Evolutionary conservation across 2,888 invertebrate genomes (phyloP), one percentile per base, ranked within the genome.

Genomic region (Noctua fimbriata): DNA sequence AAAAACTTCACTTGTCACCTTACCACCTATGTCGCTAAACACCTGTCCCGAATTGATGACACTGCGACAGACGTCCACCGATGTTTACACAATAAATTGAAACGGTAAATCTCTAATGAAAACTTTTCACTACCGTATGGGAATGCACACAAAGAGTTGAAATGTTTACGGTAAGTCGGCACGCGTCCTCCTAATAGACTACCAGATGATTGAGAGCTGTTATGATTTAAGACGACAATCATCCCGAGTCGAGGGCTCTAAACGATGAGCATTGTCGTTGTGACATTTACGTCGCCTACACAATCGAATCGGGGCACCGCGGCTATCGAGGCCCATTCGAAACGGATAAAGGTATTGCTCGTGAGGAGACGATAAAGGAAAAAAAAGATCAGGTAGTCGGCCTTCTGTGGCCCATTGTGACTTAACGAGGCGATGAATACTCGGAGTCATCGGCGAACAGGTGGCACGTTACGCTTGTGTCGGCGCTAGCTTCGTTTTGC

Each of bases 351-450:
- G 86, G 88, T 87, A 82, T 88, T 86, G 82, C 85, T 81, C 79
- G 86, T 82, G 86, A 84, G 85, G 79, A 84, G 85, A 76, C 80
- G 76, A 86, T 84, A 89, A 87, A 90, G 88, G 90, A 90, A 90
- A 81, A 91, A 90, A 85, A 89, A 89, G 91, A 89, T 92, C 96
- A 96, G 96, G 95, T 96, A 89, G 89, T 85, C 91, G 87, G 89
- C 91, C 92, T 92, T 93, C 92, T 92, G 91, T 92, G 89, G 88
- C 82, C 92, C 93, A 94, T 96, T 96, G 95, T 96, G 91, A 91
- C 88, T 90, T 95, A 95, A 96, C 94, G 94, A 95, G 91, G 91
- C 94, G 93, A 92, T 94, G 93, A 95, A 94, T 93, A 91, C 89
- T 84, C 78, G 73, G 84, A 89, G 86, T 89, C 87, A 89, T 81